Percentiles rank a stretch among this genome's conserved stretches.
Evolutionary conservation across 2,113 vertebrate species (phyloP).

Genomic region (Elachura formosa): DNA sequence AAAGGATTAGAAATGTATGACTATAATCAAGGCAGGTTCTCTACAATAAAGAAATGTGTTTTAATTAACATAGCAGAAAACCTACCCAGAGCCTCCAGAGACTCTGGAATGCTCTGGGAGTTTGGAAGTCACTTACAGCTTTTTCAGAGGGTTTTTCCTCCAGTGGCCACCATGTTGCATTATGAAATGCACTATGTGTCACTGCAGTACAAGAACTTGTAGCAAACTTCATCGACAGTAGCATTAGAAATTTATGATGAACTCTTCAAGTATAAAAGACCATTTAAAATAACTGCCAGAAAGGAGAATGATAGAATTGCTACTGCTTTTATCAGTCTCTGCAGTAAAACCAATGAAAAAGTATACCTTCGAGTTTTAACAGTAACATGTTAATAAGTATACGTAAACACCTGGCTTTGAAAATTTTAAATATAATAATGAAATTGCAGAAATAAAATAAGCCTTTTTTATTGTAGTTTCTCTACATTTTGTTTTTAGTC

Average conservation of each 20-base stretch:
- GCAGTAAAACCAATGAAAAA: not conserved
- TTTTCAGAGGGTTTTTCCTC: not conserved
- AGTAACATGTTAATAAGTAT: not conserved
- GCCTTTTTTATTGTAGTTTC: not conserved
- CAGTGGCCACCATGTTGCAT: not conserved
- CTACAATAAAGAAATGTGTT: not conserved
- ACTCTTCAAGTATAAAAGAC: not conserved
- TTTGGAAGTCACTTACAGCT: not conserved
- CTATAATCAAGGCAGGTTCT: not conserved
- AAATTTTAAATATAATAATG: not conserved
- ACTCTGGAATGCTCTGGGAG: not conserved
- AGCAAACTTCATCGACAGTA: not conserved
- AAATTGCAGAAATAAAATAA: not conserved
- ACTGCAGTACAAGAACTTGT: not conserved
- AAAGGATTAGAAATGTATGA: not conserved
- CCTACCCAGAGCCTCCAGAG: not conserved
- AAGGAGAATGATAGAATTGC: not conserved
- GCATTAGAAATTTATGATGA: not conserved
- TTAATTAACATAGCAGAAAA: slow-evolving; percentile 24
- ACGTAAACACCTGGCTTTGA: not conserved
- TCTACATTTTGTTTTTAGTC: not conserved
- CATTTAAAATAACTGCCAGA: not conserved
- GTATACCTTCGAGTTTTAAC: not conserved
- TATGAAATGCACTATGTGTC: rapidly evolving
- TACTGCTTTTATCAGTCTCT: not conserved